Conservation (phyloP, 2,888 invertebrate species). For the Odontomyia ornata region DNA sequence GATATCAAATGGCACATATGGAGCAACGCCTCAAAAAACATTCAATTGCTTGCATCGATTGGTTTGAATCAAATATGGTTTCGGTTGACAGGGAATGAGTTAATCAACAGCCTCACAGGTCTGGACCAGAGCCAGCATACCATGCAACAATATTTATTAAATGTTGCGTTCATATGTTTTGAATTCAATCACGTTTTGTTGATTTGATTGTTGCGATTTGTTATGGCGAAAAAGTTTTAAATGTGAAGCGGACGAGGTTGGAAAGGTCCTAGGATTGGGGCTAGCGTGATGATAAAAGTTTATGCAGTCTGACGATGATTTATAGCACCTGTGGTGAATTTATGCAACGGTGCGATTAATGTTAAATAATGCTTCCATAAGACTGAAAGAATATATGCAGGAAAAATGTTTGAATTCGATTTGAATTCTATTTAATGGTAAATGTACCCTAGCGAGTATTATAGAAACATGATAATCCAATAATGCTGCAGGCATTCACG, state of each 20-base stretch:
- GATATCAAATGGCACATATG: no score
- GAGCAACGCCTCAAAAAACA: background rate
- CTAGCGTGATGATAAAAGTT: background rate
- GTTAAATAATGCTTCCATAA: no score
- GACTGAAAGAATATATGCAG: no score
- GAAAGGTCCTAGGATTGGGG: background rate
- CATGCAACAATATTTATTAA: slow-evolving; percentile 14
- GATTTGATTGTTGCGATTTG: slow-evolving; percentile 12
- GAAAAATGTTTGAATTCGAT: no score
- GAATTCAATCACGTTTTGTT: slow-evolving; percentile 22
- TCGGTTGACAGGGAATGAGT: background rate
- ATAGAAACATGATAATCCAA: no score
- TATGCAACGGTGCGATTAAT: background rate
- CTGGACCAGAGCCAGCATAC: background rate
- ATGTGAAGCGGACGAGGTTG: background rate
- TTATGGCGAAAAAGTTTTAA: background rate
- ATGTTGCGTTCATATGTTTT: slow-evolving; percentile 11
- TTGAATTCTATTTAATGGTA: no score
- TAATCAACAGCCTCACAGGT: slow-evolving; percentile 9
- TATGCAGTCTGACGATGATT: background rate
- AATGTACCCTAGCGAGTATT: no score
- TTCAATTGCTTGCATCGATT: background rate
- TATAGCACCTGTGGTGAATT: background rate
- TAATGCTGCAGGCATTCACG: no score
- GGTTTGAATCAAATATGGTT: background rate